Base-by-base conservation (phyloP, 2,888 invertebrate species). In the Conchocele bisecta region DNA sequence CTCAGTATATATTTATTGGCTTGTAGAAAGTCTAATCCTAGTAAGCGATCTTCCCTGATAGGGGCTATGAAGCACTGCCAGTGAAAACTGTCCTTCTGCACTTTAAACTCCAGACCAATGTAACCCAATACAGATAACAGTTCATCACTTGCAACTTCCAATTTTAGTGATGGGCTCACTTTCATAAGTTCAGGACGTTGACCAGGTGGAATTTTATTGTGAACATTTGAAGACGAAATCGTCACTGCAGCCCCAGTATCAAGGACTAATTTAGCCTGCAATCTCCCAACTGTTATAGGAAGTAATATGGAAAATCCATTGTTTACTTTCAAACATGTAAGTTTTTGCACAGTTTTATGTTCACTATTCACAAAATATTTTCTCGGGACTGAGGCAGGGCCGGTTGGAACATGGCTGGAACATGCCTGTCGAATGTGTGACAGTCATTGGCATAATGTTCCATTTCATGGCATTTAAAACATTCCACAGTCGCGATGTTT, bases 381-480 rank as follows among this genome's bases (percentile, higher is more conserved):
- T n/a, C n/a, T n/a, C n/a, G 24, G 37, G 70, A 65, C 65, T 48
- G 53, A 46, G 11, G 29, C 58, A 39, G 56, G 70, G 70, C 70
- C 70, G 65, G 28, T 53, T 31, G 65, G 28, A 33, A 24, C 42
- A 58, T 64, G n/a, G n/a, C n/a, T n/a, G 17, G 17, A 20, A 4
- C 31, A 31, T 26, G 33, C 13, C 29, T 28, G 15, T 46, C 17
- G 9, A 22, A 11, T n/a, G 22, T 9, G 24, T 22, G 58, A 44
- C 58, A 58, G 13, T 58, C 58, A 15, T 15, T 26, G 11, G 37
- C 26, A 28, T 15, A 58, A 17, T 37, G 58, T 29, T 28, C 44
- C 28, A 29, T 28, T 20, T 58, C 39, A 15, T 42, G 58, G 17
- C 44, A 37, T 11, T 28, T 17, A 26, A 17, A 58, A n/a, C 42